phyloP scores from a whole-genome alignment of 2,797 vertebrate species.

The Enteromius fasciolatus region DNA sequence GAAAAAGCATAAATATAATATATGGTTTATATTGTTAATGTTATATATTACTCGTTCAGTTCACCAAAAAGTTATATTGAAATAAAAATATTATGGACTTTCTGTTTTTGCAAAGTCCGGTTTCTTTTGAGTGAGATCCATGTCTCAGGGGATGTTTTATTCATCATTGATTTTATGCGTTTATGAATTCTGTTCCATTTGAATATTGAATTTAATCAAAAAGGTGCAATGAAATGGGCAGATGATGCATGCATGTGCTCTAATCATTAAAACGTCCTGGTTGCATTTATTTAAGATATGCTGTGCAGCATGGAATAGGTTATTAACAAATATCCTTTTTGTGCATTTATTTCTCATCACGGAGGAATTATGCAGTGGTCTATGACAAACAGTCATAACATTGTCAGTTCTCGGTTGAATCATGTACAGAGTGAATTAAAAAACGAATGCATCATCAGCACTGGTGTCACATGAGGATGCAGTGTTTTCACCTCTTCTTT shows the following conservation, averaged over 20 bases:
- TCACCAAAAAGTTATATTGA: constrained; percentile 23
- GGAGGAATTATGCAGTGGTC: not conserved
- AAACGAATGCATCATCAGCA: constrained; percentile 1
- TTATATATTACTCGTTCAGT: constrained; percentile 23
- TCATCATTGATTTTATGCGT: not conserved
- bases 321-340: not conserved
- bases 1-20: constrained; percentile 33
- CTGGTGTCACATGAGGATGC: not conserved
- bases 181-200: not conserved
- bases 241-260: not conserved
- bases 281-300: constrained; percentile 7
- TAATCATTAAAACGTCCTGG: constrained; percentile 7
- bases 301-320: not conserved
- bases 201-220: constrained; percentile 16
- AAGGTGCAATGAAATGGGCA: constrained; percentile 24
- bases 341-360: not conserved
- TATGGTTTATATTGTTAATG: constrained; percentile 31
- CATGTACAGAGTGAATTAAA: not conserved
- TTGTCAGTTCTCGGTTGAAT: not conserved
- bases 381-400: not conserved
- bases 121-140: constrained; percentile 25
- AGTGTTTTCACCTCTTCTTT: not conserved
- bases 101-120: not conserved
- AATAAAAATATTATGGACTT: constrained; percentile 10
- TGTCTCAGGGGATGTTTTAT: constrained; percentile 53